phyloP scores from a whole-genome alignment of 2,113 vertebrate species.

The Aspiorhynchus laticeps region DNA sequence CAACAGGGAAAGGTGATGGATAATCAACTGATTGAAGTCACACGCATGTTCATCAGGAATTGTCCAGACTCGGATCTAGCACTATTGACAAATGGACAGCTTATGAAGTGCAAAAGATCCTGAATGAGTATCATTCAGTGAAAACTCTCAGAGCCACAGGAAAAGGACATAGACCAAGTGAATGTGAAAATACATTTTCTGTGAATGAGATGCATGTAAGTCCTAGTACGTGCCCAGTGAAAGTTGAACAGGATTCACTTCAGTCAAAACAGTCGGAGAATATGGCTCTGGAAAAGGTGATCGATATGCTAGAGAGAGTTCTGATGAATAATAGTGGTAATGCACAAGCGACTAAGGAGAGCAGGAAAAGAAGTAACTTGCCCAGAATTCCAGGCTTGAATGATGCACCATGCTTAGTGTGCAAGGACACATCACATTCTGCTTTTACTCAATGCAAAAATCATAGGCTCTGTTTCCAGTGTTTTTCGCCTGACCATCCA shows the following conservation, averaged over 20 bases:
- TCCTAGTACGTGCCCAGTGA: no score
- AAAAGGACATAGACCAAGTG: no score
- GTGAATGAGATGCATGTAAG: no score
- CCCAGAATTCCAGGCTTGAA: slow-evolving; percentile 25
- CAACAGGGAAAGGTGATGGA: slow-evolving; percentile 24
- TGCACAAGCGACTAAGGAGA: not conserved
- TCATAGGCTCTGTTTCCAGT: slow-evolving; percentile 40
- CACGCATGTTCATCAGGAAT: slow-evolving; percentile 28
- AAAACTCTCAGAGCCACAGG: no score
- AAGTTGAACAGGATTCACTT: no score
- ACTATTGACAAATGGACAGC: slow-evolving; percentile 42
- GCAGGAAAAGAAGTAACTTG: not conserved
- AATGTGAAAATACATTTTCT: no score
- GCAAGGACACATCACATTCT: slow-evolving; percentile 33
- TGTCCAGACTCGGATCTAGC: slow-evolving; percentile 37
- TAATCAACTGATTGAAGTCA: not conserved
- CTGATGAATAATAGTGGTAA: not conserved
- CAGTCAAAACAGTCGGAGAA: no score
- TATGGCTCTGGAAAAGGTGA: no score
- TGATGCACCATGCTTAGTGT: slow-evolving; percentile 19
- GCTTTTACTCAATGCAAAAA: slow-evolving; percentile 26
- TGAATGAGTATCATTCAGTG: no score
- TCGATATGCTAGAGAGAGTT: slow-evolving; percentile 41
- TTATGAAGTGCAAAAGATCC: slow-evolving; percentile 41
- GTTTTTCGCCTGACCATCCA: slow-evolving; percentile 42